Base-by-base conservation (phyloP, 2,888 invertebrate species). In the Odontomyia ornata region DNA sequence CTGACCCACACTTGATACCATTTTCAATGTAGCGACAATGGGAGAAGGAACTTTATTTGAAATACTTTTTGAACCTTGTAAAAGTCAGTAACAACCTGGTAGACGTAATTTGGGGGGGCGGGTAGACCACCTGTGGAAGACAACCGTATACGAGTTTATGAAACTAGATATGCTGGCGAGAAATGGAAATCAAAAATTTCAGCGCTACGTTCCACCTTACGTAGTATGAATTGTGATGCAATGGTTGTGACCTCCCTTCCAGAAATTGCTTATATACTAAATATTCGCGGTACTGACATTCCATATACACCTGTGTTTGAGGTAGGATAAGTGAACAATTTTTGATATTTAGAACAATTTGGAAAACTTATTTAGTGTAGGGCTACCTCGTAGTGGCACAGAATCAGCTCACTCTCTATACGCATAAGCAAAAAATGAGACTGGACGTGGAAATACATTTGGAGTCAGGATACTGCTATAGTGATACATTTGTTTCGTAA, bases 261-360 rank as follows among this genome's bases (percentile, higher is more conserved):
- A 82, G 96, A 97, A 85, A 91, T 94, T 62, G 95, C 96, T 0
- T 97, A 96, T 93, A 86, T 97, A 43, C 88, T 96, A 46, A 97
- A 97, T 85, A 90, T 97, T 21, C 89, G 97, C n/a, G 96, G 95
- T 0, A 88, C 90, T 77, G 97, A 97, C 87, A 89, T 95, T 79
- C 93, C 93, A 0, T 92, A 91, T 84, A 93, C 93, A 0, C 96
- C 97, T 0, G 91, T 95, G 21, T 88, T 95, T 9, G 91, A 92
- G 83, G 91, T 94, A 56, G 76, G 72, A 23, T n/a, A 23, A 7
- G 9, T 57, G 13, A 36, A 73, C 73, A 46, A 65, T 56, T 65
- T 43, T 56, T 27, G 52, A 75, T 60, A 56, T 36, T 25, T 15
- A 46, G 76, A 75, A 77, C 75, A 75, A 64, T 65, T 65, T 76